Conservation (phyloP, 2,113 vertebrate species). For the Peromyscus maniculatus region DNA sequence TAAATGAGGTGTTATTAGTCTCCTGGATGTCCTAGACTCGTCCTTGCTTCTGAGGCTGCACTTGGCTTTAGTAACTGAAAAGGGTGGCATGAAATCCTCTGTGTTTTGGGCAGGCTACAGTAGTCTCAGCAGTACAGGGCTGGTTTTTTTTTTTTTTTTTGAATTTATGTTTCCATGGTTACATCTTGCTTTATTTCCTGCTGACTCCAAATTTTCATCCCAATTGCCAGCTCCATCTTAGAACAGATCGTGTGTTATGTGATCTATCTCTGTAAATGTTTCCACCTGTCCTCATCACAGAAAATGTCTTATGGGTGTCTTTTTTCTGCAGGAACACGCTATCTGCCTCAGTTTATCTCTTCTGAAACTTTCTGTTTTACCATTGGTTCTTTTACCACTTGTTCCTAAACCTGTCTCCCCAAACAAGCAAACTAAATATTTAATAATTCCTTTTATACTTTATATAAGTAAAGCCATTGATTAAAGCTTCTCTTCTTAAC, state of each 20-base stretch:
- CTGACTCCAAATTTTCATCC: neutral
- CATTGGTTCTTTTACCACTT: neutral
- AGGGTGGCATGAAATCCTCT: neutral
- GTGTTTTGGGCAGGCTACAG: neutral
- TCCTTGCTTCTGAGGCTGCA: neutral
- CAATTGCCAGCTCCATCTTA: neutral
- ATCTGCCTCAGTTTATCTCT: neutral
- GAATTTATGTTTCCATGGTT: slow-evolving; percentile 18
- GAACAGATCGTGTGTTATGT: neutral
- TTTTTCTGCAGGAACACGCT: neutral
- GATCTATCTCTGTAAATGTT: neutral
- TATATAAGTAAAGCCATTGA: neutral
- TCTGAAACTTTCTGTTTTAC: neutral
- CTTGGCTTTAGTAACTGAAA: neutral
- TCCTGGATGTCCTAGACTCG: neutral
- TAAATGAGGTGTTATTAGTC: neutral
- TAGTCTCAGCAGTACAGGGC: neutral
- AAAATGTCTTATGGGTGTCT: accelerated
- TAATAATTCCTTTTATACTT: neutral
- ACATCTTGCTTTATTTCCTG: neutral
- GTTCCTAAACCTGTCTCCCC: neutral
- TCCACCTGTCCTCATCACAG: neutral
- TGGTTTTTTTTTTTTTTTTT: neutral
- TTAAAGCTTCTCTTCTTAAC: neutral
- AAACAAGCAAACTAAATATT: neutral